A percentile compares a stretch with the other conserved stretches of the same genome.
Evolutionary conservation across 2,888 invertebrate genomes (phyloP).

Genomic region (Lymantria monacha): DNA sequence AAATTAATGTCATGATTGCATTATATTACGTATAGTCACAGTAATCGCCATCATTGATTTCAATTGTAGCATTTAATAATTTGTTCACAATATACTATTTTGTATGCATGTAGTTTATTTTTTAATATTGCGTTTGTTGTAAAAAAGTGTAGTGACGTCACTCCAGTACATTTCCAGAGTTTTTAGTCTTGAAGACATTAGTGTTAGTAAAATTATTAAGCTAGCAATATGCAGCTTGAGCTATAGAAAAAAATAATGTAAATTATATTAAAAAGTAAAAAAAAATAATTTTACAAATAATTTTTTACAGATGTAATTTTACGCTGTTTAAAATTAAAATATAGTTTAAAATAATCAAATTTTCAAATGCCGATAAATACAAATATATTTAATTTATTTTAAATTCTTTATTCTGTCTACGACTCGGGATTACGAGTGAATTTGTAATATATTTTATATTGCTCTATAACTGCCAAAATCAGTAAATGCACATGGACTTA

Average conservation of each 20-base stretch:
- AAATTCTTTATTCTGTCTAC: no score
- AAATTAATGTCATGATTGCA: conserved; percentile 13
- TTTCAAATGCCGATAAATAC: no score
- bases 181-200: conserved; percentile 19
- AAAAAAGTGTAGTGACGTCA: conserved; percentile 14
- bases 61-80: conserved; percentile 18
- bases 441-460: no score
- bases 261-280: no score
- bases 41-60: conserved; percentile 21
- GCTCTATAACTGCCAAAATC: no score
- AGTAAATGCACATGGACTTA: no score
- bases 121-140: neutral
- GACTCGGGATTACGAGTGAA: no score
- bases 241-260: conserved; percentile 7
- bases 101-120: conserved; percentile 19
- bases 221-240: conserved; percentile 5
- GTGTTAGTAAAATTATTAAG: conserved; percentile 16
- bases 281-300: no score
- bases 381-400: no score
- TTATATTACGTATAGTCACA: conserved; percentile 22
- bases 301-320: no score
- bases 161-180: conserved; percentile 32
- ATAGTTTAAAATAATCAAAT: no score
- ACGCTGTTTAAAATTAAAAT: no score
- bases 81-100: conserved; percentile 17